Evolutionary conservation across 2,888 invertebrate genomes (phyloP), one percentile per base, ranked within the genome.

Genomic region (Malthinus seriepunctatus): DNA sequence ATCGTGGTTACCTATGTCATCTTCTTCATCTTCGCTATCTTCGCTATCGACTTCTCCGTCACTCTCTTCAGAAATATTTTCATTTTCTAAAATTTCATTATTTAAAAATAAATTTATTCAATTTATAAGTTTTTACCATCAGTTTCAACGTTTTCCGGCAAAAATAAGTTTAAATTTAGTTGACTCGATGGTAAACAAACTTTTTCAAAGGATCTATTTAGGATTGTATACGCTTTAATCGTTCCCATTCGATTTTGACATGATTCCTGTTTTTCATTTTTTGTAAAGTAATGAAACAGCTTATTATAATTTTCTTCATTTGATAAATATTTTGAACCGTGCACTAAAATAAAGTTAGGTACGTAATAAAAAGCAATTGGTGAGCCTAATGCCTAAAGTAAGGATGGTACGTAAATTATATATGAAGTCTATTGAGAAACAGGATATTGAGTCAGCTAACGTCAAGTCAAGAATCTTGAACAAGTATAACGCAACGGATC

Each of bases 181-280:
- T 66, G 63, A 32, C 47, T 51, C 8, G 61, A 58, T 6, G 51
- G 50, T 7, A 68, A 38, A 12, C n/a, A 35, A 32, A 58, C 38
- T 54, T 53, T 66, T 3, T 53, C 51, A 7, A 67, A 54, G 15
- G 63, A 62, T 15, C 65, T 49, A 52, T 68, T 58, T 31, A 69
- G 48, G 35, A 69, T 65, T 8, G 68, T 67, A 37, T 64, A 68
- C 9, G 64, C 68, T 38, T 63, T 65, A 14, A 61, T 65, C 46
- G 62, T 59, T 8, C 62, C 57, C 53, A 67, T 46, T 35, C 67
- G 49, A 34, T 61, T 51, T 47, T 51, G 51, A 8, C 57, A 44
- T 7, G 65, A 61, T 12, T 64, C 65, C 6, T 60, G 54, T 31
- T 58, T 62, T 14, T 68, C 65, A 51, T 62, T 61, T 53, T 65